Evolutionary conservation across 1,140 invertebrate genomes (phyloP), one percentile per base, ranked within the genome.

Genomic region (Rhyacophila brunnea): DNA sequence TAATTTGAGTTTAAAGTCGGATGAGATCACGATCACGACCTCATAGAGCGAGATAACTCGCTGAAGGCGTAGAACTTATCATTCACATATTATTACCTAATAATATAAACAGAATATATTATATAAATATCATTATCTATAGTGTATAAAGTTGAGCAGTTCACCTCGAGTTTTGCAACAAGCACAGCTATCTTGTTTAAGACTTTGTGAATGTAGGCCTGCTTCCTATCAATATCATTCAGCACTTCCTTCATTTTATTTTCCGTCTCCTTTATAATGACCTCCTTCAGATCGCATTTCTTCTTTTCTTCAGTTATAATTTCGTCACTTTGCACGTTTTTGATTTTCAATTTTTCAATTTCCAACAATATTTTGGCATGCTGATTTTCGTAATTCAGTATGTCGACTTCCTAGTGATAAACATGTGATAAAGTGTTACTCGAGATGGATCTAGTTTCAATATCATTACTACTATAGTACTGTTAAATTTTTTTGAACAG

Each of bases 361-460:
- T 87, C 80, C 1, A 88, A 66, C 60, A 84, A 71, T 19, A 81
- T 71, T 59, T 79, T 78, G 1, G 84, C 82, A 62, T 85, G 80
- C 17, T 81, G 78, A 67, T 85, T 86, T 71, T 89, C 86, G 34
- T 81, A 76, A 63, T 81, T 74, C 11, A 80, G 75, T 47, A 87
- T 67, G n/a, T 78, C 71, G 42, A 86, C 74, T 74, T 90, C 87
- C 66, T 76, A 59, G 17, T 68, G 66, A 40, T 6, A 13, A 40
- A 15, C n/a, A 40, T 40, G 15, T 40, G 11, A n/a, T 5, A n/a
- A n/a, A n/a, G n/a, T n/a, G n/a, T n/a, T n/a, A n/a, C n/a, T n/a
- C n/a, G n/a, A n/a, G n/a, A n/a, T n/a, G n/a, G n/a, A n/a, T n/a
- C n/a, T n/a, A n/a, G n/a, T n/a, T 40, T 40, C 38, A n/a, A n/a